A percentile compares a stretch with the other conserved stretches of the same genome.
Conservation (phyloP, 2,888 invertebrate species). For the Hydropsyche betteni region DNA sequence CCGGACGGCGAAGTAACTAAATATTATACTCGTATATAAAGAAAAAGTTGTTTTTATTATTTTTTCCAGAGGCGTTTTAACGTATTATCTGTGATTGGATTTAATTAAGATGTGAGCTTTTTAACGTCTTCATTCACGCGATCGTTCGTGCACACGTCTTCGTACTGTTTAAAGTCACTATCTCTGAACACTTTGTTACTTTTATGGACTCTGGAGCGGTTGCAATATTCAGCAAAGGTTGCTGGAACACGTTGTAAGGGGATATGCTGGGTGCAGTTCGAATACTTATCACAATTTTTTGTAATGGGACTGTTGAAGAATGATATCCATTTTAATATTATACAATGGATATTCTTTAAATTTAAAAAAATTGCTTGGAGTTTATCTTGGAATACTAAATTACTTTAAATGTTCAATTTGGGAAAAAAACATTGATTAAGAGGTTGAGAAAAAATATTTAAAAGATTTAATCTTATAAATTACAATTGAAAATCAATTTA, state of each 20-base stretch:
- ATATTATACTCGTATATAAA: not conserved
- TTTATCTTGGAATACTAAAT: too few species aligned
- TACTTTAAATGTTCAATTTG: too few species aligned
- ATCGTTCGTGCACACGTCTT: not conserved
- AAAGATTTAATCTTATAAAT: too few species aligned
- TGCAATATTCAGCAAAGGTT: constrained; percentile 36
- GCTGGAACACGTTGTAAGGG: not conserved
- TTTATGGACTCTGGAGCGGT: constrained; percentile 36
- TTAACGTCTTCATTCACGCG: not conserved
- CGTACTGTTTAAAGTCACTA: not conserved
- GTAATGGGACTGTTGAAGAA: too few species aligned
- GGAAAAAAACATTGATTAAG: too few species aligned
- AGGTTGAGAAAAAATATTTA: too few species aligned
- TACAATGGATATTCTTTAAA: too few species aligned
- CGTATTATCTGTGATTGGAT: too few species aligned
- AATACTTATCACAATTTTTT: not conserved
- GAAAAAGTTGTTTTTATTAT: not conserved
- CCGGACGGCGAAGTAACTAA: not conserved
- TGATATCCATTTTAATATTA: too few species aligned
- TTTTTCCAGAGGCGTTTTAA: too few species aligned
- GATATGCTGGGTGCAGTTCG: constrained; percentile 4
- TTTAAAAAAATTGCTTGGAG: too few species aligned
- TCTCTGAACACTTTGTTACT: constrained; percentile 36
- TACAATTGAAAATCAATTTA: not conserved
- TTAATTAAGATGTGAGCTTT: not conserved